Base-by-base conservation (phyloP, 2,797 vertebrate genomes). In the Acridotheres tristis region DNA sequence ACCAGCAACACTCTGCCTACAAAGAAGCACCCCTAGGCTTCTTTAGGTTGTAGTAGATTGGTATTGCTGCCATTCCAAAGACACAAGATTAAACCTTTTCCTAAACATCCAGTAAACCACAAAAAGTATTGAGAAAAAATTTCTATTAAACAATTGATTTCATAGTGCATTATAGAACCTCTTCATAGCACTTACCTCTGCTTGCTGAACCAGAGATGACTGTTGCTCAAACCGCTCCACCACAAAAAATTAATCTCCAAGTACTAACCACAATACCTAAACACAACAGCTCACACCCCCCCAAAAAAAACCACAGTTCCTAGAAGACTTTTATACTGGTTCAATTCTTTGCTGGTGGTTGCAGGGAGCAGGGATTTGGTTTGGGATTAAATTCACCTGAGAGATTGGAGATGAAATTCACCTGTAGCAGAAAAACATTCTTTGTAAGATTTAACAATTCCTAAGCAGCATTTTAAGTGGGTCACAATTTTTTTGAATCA, bases 241-340 rank as follows among this genome's bases (percentile, higher is more conserved):
- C 5, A 4, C 14, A 72, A 61, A 8, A 67, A 53, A n/a, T 14
- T 17, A 25, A 2, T 3, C 45, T 16, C 27, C 3, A 38, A 20
- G 2, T 10, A 15, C 4, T 7, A 0, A n/a, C 9, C 5, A 30
- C 5, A 76, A 0, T 16, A 73, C 13, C n/a, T 43, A 62, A 45
- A 62, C 0, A 0, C 1, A 3, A 18, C 1, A 0, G 0, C 25
- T 17, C 51, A 42, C 12, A 1, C 6, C 3, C 16, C 34, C 34
- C 34, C 19, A 2, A 2, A 2, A 2, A 61, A 61, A 10, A 21
- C 1, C 3, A 53, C 18, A 5, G 0, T 12, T 40, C 4, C 8
- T 53, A 26, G 43, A 65, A 13, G 29, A 14, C 13, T 68, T 74
- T n/a, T 76, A 57, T 47, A 43, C 3, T 47, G 16, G 6, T 66